Base-by-base conservation (phyloP, 2,888 invertebrate species). In the Epistrophe grossulariae region DNA sequence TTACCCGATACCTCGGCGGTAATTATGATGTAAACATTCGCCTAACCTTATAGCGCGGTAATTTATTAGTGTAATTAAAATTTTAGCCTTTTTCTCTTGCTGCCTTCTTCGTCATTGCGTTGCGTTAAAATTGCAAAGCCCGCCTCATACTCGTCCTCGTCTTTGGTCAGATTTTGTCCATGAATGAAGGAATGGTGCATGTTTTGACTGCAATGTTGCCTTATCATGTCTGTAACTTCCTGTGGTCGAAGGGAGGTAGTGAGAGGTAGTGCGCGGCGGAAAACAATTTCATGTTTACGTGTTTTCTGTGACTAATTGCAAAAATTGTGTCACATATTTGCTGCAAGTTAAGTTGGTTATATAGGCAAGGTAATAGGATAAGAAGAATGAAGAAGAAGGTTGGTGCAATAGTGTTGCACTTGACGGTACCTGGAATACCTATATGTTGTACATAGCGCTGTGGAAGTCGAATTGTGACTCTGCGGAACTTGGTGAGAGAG, bases 301-400 rank as follows among this genome's bases (percentile, higher is more conserved):
- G 91, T 90, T 90, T 91, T 90, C 91, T 89, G 90, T 90, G 91
- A 90, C 91, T 91, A 91, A 91, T 91, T 91, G 91, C 90, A 83
- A 89, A 91, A 89, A 91, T 90, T 91, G 91, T 91, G 91, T 91
- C 91, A 91, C 90, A 88, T 79, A 81, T 72, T 83, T 89, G 89
- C 84, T 66, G 48, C 28, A 68, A 70, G 73, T 73, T 35, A 68
- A 70, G 73, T 73, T 35, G 28, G 40, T 35, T 43, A 40, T 10
- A 1, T 2, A 55, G 11, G 7, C 13, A 55, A 24, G 24, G 28
- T 11, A 55, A 6, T 31, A 55, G 15, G 11, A 24, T 5, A n/a
- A 70, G 57, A 15, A 28, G 7, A 6, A 11, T 24, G 24, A 15
- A 48, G 48, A 17, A 48, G 48, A 9, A 4, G 55, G 55, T 6